phyloP scores from a whole-genome alignment of 92 coral and sea anemone species.

The Zoanthus sansibaricus region DNA sequence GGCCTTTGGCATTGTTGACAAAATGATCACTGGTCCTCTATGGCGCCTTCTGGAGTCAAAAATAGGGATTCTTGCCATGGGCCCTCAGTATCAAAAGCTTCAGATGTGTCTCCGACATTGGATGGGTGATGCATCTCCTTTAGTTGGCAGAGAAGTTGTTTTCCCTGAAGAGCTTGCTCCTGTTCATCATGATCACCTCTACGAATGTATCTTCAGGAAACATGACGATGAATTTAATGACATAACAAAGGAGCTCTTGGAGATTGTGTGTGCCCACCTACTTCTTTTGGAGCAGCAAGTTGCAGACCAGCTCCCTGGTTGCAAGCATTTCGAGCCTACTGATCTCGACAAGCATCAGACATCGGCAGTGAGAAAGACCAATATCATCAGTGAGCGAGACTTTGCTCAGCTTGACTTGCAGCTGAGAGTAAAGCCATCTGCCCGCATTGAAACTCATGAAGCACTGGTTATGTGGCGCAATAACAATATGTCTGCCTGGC shows the following conservation, averaged over 20 bases:
- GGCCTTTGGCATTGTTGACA: conserved; percentile 8
- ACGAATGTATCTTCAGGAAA: not conserved
- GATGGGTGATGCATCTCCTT: conserved; percentile 3
- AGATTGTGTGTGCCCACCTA: not conserved
- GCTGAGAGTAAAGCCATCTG: not conserved
- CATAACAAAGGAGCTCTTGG: not conserved
- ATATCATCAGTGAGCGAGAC: conserved; percentile 1
- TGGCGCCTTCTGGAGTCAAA: not conserved
- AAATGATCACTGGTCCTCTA: not conserved
- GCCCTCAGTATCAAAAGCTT: not conserved
- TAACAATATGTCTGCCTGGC: not conserved
- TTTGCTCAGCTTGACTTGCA: conserved; percentile 5
- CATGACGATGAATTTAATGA: conserved; percentile 6
- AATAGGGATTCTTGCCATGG: not conserved
- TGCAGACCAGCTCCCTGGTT: conserved; percentile 25
- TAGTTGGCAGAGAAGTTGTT: not conserved
- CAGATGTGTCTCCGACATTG: not conserved
- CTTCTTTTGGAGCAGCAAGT: conserved; percentile 1
- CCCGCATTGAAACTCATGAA: not conserved
- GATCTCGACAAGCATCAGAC: not conserved
- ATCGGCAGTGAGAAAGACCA: not conserved
- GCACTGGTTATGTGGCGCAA: not conserved
- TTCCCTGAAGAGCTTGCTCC: conserved; percentile 18
- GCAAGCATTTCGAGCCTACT: conserved; percentile 9
- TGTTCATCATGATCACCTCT: not conserved